A percentile compares a stretch with the other conserved stretches of the same genome.
Evolutionary conservation across 2,888 invertebrate species (phyloP).

Genomic region (Sylvicola fuscatus): DNA sequence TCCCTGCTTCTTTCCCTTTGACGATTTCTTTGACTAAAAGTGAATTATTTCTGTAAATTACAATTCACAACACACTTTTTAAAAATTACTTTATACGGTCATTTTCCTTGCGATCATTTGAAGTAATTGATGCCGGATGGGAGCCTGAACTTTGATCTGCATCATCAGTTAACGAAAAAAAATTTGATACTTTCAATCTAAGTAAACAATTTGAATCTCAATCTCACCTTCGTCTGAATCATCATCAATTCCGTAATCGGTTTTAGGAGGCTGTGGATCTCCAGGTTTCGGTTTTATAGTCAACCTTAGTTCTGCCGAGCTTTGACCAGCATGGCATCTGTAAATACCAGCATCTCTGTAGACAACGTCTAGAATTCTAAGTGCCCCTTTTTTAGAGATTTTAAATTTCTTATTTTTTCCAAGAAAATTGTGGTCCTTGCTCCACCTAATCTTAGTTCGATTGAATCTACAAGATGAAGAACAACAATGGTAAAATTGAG

Average conservation of each 20-base stretch:
- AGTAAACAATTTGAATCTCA: no score
- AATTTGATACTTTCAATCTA: no score
- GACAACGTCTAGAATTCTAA: slow-evolving; percentile 63
- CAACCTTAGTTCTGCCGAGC: slow-evolving; percentile 59
- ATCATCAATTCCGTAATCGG: slow-evolving; percentile 37
- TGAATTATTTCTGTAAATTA: no score
- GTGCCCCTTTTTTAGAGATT: slow-evolving; percentile 77
- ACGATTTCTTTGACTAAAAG: slow-evolving; percentile 11
- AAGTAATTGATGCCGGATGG: no score
- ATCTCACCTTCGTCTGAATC: slow-evolving; percentile 2
- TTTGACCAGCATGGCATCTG: slow-evolving; percentile 67
- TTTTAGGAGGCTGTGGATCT: slow-evolving; percentile 61
- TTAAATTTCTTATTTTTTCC: slow-evolving; percentile 64
- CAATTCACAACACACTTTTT: no score
- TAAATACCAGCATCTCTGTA: slow-evolving; percentile 69
- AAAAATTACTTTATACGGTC: no score
- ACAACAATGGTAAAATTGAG: not conserved
- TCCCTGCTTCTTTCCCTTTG: slow-evolving; percentile 19
- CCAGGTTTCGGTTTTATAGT: slow-evolving; percentile 62
- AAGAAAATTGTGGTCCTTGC: slow-evolving; percentile 62
- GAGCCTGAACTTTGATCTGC: no score
- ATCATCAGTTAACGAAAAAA: no score
- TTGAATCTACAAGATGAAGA: slow-evolving; percentile 38
- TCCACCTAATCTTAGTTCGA: slow-evolving; percentile 72
- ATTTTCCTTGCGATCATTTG: no score